phyloP scores from a whole-genome alignment of 2,797 vertebrate species.

The Anguilla anguilla region DNA sequence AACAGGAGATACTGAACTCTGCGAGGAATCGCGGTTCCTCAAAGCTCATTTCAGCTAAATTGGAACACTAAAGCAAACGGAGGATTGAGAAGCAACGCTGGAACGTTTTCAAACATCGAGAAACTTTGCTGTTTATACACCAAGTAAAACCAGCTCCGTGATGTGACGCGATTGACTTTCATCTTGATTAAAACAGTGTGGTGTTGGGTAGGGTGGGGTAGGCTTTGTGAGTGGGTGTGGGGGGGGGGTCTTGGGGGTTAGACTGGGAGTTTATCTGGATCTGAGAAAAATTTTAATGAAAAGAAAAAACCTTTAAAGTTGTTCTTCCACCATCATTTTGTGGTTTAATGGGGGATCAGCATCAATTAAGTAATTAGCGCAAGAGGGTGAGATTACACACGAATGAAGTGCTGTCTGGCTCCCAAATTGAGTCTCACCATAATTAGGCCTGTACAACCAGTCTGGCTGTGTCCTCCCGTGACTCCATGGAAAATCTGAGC shows the following conservation, averaged over 20 bases:
- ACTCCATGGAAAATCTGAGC: conserved; percentile 11
- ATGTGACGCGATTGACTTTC: conserved; percentile 12
- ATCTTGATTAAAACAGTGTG: conserved; percentile 29
- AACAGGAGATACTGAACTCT: conserved; percentile 22
- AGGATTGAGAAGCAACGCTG: neutral
- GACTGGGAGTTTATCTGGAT: neutral
- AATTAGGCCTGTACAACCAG: conserved; percentile 22
- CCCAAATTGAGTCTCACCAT: conserved; percentile 6
- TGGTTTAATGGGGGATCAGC: conserved; percentile 18
- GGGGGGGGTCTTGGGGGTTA: neutral
- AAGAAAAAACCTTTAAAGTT: conserved; percentile 1
- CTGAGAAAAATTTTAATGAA: neutral
- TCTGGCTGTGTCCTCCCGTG: neutral
- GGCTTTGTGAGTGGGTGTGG: neutral
- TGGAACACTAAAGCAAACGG: conserved; percentile 17
- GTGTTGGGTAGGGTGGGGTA: conserved; percentile 1
- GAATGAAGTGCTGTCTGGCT: neutral
- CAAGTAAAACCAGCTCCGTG: neutral
- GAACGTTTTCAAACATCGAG: conserved; percentile 22
- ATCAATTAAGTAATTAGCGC: conserved; percentile 18
- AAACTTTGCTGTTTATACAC: conserved; percentile 18
- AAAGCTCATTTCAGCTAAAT: conserved; percentile 30
- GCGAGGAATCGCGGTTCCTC: conserved; percentile 20
- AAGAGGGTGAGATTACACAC: neutral
- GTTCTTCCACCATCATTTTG: conserved; percentile 1